A percentile compares a stretch with the other conserved stretches of the same genome.
phyloP scores from a whole-genome alignment of 2,113 vertebrate species.

The Corythaeola cristata region DNA sequence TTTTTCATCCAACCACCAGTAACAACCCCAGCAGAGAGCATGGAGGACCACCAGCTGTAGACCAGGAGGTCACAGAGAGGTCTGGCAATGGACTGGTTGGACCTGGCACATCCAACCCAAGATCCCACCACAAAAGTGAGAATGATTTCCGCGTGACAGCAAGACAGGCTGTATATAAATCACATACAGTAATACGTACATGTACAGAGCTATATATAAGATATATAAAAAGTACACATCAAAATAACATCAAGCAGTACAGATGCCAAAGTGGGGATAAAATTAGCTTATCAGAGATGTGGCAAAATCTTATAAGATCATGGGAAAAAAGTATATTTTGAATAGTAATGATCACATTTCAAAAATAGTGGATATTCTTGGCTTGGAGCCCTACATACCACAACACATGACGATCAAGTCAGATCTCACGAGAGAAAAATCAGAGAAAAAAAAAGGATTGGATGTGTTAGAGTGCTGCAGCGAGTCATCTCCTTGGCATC shows the following conservation, averaged over 20 bases:
- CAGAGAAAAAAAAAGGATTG: not conserved
- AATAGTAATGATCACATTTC: constrained; percentile 6
- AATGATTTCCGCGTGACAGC: not conserved
- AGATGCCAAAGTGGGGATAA: not conserved
- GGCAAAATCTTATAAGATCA: not conserved
- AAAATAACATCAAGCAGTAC: not conserved
- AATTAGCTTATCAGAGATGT: constrained; percentile 6
- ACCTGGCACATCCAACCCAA: not conserved
- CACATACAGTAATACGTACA: not conserved
- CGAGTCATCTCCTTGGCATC: not conserved
- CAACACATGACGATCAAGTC: not conserved
- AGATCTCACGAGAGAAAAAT: not conserved
- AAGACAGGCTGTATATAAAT: not conserved
- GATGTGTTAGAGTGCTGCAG: not conserved
- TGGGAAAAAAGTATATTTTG: constrained; percentile 32
- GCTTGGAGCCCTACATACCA: not conserved
- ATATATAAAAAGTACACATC: not conserved
- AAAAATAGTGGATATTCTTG: constrained; percentile 22
- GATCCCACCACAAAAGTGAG: not conserved
- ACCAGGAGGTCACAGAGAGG: not conserved
- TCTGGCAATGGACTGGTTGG: not conserved
- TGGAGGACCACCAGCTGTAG: not conserved
- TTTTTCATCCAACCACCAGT: not conserved
- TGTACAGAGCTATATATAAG: not conserved
- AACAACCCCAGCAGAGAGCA: not conserved